Evolutionary conservation across 2,113 vertebrate species (phyloP), one percentile per base, ranked within the genome.

Genomic region (Salvelinus namaycush): DNA sequence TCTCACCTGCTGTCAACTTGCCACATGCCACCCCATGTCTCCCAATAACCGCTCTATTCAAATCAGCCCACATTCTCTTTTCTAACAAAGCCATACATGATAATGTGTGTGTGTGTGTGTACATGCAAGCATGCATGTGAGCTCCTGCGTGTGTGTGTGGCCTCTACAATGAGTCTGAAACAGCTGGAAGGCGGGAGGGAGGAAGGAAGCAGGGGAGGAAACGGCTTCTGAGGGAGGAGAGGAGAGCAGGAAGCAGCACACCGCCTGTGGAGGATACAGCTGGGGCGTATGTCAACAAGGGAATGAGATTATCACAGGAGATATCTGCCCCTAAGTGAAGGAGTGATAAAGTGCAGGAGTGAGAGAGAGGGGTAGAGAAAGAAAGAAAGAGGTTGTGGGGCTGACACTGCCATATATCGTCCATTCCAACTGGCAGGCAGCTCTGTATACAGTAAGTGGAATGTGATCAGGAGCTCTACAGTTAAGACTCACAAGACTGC

Each of bases 231-330:
- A 34, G 12, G 69, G 69, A 71, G 22, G 22, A 48, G 44, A 18
- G 39, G 44, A 74, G 80, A 76, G 76, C 71, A 75, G 84, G 68
- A 75, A 81, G 81, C 68, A 44, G 74, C 69, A 51, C 73, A 68
- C 48, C 4, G 62, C n/a, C 62, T 64, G 22, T 71, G 39, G 20
- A 68, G 20, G 69, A 71, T 24, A 49, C 22, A 71, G 69, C 69
- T 72, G 70, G 39, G 49, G 48, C 11, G 18, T 67, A 70, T 64
- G 67, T 66, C 29, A 70, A 59, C 70, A 70, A 48, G 39, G n/a
- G 66, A 62, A 62, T 57, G n/a, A 48, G 29, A n/a, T 24, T 34
- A 70, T 76, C 75, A 76, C 57, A 67, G 68, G 14, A 70, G 48
- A 76, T 14, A 62, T 26, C 59, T 26, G 51, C 11, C 54, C 16